Conservation (phyloP, 1,140 invertebrate species). For the Stenopsyche tienmushanensis region DNA sequence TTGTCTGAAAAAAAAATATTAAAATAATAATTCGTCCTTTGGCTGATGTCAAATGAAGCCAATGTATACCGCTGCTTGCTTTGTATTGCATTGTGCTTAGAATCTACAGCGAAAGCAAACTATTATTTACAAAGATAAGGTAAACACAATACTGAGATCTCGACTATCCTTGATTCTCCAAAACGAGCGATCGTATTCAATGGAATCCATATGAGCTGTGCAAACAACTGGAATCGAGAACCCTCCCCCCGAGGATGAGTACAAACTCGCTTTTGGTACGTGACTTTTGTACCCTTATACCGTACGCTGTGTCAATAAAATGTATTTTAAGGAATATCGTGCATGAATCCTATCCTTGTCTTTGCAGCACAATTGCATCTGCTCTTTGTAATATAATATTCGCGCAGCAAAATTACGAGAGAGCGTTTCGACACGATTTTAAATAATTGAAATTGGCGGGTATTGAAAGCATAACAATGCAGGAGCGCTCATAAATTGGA, state of each 20-base stretch:
- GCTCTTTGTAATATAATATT: no score
- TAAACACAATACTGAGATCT: conserved; percentile 10
- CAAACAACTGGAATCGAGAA: not conserved
- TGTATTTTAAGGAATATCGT: not conserved
- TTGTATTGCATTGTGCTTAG: conserved; percentile 1
- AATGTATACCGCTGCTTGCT: no score
- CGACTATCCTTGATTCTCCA: not conserved
- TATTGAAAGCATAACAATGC: no score
- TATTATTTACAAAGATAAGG: conserved; percentile 19
- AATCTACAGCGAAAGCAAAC: conserved; percentile 5
- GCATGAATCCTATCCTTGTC: no score
- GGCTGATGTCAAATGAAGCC: no score
- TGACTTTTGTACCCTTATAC: not conserved
- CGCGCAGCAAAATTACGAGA: no score
- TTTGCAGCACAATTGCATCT: no score
- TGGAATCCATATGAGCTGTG: conserved; percentile 2
- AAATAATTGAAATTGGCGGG: no score
- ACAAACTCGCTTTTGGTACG: not conserved
- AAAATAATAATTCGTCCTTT: no score
- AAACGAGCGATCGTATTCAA: conserved; percentile 10
- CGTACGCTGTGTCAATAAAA: not conserved
- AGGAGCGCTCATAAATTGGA: no score
- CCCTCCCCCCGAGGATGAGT: not conserved
- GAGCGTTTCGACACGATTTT: no score
- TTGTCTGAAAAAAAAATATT: no score